phyloP scores from a whole-genome alignment of 1,140 invertebrate species.

The Cydia strobilella region DNA sequence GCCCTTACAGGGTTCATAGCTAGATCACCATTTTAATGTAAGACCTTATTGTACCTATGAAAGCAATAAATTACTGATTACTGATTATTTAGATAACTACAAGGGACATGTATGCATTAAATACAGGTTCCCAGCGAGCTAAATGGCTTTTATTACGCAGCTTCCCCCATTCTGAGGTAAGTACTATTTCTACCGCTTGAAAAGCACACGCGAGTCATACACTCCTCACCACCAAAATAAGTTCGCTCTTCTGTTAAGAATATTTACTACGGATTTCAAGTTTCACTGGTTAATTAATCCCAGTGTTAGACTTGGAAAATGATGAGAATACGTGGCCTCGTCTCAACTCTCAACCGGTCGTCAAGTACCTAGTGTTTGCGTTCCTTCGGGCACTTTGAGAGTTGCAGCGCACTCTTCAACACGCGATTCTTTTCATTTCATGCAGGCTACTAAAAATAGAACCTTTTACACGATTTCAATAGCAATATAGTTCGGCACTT shows the following conservation, averaged over 20 bases:
- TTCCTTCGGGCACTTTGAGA: constrained; percentile 44
- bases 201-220: not conserved
- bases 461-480: constrained; percentile 33
- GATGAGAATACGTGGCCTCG: not conserved
- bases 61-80: no score
- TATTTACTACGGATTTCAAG: not conserved
- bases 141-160: constrained; percentile 16
- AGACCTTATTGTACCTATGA: no score
- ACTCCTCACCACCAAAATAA: not conserved
- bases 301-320: not conserved
- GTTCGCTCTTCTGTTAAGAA: not conserved
- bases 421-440: constrained; percentile 47
- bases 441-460: constrained; percentile 47
- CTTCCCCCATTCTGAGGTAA: not conserved
- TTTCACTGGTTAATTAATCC: not conserved
- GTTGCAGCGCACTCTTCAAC: constrained; percentile 34
- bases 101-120: not conserved
- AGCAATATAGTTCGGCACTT: not conserved
- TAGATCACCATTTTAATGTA: no score
- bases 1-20: no score
- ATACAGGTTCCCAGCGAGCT: not conserved
- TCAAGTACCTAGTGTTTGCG: constrained; percentile 44
- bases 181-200: not conserved
- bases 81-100: no score
- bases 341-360: constrained; percentile 33